phyloP scores from a whole-genome alignment of 2,797 vertebrate genomes.

The Syndactyla subalaris region DNA sequence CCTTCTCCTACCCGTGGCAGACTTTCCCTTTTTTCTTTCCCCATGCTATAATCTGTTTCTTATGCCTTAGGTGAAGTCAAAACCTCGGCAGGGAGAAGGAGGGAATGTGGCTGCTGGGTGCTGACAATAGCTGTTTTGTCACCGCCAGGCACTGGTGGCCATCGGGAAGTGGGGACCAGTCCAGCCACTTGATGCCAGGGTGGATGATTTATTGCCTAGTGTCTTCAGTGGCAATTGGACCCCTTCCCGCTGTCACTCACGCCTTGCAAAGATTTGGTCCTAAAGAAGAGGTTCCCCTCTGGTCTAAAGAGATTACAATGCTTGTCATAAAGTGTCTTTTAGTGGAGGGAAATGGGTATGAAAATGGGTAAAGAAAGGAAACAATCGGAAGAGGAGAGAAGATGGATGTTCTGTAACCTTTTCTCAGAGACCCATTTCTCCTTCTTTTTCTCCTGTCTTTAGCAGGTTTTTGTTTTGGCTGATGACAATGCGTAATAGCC shows the following conservation, averaged over 20 bases:
- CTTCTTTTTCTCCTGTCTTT: conserved; percentile 83
- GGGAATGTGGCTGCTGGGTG: conserved; percentile 68
- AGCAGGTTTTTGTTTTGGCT: conserved; percentile 84
- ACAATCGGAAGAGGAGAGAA: conserved; percentile 89
- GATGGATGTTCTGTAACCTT: conserved; percentile 89
- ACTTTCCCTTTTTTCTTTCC: background rate
- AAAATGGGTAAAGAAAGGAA: conserved; percentile 86
- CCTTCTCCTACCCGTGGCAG: background rate
- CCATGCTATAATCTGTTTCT: background rate
- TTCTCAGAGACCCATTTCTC: conserved; percentile 87
- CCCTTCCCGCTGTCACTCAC: conserved; percentile 93
- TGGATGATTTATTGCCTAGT: conserved; percentile 98
- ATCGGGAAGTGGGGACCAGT: conserved; percentile 84
- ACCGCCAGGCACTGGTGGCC: conserved; percentile 84
- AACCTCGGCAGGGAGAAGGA: conserved; percentile 75
- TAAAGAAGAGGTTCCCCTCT: conserved; percentile 86
- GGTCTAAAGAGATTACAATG: conserved; percentile 91
- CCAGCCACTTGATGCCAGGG: conserved; percentile 85
- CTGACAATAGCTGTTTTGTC: conserved; percentile 93
- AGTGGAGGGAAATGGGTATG: conserved; percentile 84
- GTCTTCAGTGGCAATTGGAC: conserved; percentile 95
- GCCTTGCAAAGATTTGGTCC: conserved; percentile 84
- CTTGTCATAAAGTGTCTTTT: conserved; percentile 93
- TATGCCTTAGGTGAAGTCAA: conserved; percentile 77
- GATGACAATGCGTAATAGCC: conserved; percentile 87